Conservation (phyloP, 2,888 invertebrate species). For the Andricus curvator region DNA sequence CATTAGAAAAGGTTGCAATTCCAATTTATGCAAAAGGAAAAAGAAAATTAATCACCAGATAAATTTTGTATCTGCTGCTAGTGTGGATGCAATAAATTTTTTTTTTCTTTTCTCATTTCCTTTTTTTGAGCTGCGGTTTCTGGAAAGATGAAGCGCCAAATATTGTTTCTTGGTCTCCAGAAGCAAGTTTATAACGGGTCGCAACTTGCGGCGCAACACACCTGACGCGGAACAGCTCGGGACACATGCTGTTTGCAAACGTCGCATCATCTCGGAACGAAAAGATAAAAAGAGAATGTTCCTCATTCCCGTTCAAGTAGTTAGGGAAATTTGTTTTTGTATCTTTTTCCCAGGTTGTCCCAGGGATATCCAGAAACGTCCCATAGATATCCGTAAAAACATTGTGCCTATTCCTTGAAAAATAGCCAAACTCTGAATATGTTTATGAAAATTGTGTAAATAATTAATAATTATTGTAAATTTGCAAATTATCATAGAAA, state of each 20-base stretch:
- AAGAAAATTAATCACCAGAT: background rate
- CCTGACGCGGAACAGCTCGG: conserved; percentile 33
- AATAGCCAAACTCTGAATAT: no score
- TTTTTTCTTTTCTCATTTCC: background rate
- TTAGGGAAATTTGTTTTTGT: background rate
- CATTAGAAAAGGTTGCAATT: conserved; percentile 27
- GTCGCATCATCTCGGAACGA: conserved; percentile 22
- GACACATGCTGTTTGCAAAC: conserved; percentile 27
- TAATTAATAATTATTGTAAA: no score
- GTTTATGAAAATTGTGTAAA: no score
- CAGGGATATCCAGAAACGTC: no score
- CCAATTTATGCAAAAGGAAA: conserved; percentile 2
- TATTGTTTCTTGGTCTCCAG: conserved; percentile 17
- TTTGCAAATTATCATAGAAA: no score
- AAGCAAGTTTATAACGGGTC: conserved; percentile 35
- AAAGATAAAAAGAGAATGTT: conserved; percentile 7
- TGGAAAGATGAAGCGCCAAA: conserved; percentile 12
- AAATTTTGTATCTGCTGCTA: background rate
- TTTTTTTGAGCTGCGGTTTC: background rate
- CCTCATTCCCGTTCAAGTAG: background rate
- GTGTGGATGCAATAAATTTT: background rate
- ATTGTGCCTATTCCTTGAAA: no score
- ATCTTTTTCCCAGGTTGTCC: background rate
- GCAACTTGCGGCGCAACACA: conserved; percentile 12
- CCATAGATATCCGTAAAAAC: no score